Percentiles rank a stretch among this genome's conserved stretches.
phyloP scores from a whole-genome alignment of 1,140 invertebrate species.

The Halyomorpha halys region DNA sequence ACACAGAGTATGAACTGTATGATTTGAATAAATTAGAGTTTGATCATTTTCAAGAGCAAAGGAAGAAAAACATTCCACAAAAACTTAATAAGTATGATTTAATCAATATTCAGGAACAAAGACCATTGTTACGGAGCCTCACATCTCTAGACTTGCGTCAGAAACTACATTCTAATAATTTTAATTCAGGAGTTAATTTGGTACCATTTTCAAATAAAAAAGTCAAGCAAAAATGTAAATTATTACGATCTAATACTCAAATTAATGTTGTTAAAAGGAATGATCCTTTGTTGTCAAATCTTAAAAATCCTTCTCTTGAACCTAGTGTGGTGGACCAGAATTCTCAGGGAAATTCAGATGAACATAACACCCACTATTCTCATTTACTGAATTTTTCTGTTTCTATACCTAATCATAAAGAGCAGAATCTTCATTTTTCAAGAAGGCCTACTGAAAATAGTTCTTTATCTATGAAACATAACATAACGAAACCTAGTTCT shows the following conservation, averaged over 20 bases:
- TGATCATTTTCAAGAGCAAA: neutral
- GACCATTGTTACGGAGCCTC: slow-evolving; percentile 19
- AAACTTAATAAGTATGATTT: slow-evolving; percentile 16
- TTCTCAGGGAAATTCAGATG: too few species aligned
- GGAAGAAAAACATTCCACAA: slow-evolving; percentile 5
- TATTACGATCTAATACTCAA: slow-evolving; percentile 24
- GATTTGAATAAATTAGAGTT: neutral
- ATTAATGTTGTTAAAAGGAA: slow-evolving; percentile 17
- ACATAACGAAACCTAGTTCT: too few species aligned
- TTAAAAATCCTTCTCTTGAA: too few species aligned
- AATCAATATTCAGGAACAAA: slow-evolving; percentile 13
- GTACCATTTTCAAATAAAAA: neutral
- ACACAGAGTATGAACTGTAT: neutral
- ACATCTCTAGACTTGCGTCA: slow-evolving; percentile 20
- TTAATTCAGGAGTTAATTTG: neutral
- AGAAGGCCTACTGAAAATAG: too few species aligned
- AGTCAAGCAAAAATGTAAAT: slow-evolving; percentile 7
- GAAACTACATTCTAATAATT: slow-evolving; percentile 13
- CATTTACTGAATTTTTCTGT: too few species aligned
- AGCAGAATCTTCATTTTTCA: too few species aligned
- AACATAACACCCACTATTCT: too few species aligned
- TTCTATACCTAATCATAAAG: too few species aligned
- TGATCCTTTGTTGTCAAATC: neutral
- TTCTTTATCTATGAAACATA: too few species aligned
- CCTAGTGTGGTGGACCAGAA: too few species aligned